Percentiles rank a stretch among this genome's conserved stretches.
These are phyloP conservation scores for Lasioglossum malachurum DNA, from an alignment of 2,888 invertebrate species.

Conservation along the genomic window DNA sequence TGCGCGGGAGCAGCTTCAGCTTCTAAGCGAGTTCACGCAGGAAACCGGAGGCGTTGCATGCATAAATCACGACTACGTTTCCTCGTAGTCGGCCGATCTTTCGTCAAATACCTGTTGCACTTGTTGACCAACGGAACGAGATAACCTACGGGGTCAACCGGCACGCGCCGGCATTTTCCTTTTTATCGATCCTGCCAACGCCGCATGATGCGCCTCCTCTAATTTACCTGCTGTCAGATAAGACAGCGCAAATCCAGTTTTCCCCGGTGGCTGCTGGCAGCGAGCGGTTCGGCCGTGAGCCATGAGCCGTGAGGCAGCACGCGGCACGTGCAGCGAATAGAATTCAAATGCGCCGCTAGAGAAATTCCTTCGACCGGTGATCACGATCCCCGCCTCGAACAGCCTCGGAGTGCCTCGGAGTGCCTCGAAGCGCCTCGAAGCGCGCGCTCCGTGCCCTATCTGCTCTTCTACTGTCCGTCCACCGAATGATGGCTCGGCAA, in stretches of 20 bases:
- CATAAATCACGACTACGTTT: slow-evolving; percentile 57
- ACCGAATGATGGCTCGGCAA: not conserved
- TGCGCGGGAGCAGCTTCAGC: not conserved
- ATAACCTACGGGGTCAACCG: slow-evolving; percentile 60
- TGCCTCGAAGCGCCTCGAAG: not conserved
- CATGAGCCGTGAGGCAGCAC: slow-evolving; percentile 10
- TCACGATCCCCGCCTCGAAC: slow-evolving; percentile 31
- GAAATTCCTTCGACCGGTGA: slow-evolving; percentile 42
- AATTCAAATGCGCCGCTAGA: slow-evolving; percentile 56
- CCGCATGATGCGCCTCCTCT: slow-evolving; percentile 45
- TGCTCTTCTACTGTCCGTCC: not conserved
- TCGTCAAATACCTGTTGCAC: slow-evolving; percentile 61
- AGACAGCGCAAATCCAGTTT: slow-evolving; percentile 63
- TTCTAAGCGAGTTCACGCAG: slow-evolving; percentile 13
- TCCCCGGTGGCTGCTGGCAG: slow-evolving; percentile 34
- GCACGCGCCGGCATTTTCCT: slow-evolving; percentile 53
- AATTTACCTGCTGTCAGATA: slow-evolving; percentile 63
- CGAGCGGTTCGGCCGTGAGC: slow-evolving; percentile 30
- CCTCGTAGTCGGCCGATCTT: slow-evolving; percentile 47
- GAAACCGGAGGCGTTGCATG: slow-evolving; percentile 35
- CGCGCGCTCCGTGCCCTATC: not conserved
- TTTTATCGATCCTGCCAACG: slow-evolving; percentile 35
- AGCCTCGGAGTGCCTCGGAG: not conserved
- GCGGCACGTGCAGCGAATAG: slow-evolving; percentile 59
- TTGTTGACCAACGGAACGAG: slow-evolving; percentile 59